Evolutionary conservation across 35 echinoderm and acorn worm genomes (phyloP).

Genomic region (Hemicentrotus pulcherrimus): DNA sequence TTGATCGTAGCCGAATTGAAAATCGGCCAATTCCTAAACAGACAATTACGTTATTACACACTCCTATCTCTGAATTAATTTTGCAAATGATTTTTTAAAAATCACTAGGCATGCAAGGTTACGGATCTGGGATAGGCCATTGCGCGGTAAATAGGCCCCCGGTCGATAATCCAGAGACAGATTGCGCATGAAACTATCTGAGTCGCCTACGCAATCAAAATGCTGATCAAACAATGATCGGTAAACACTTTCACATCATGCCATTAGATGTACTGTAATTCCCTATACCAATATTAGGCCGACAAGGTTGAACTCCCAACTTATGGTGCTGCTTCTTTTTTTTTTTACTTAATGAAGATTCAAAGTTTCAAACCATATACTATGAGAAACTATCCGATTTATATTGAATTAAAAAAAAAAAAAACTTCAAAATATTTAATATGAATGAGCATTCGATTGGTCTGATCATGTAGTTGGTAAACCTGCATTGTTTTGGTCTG

Average conservation of each 20-base stretch:
- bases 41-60: neutral
- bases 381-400: too few relatives aligned
- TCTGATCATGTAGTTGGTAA: too few relatives aligned
- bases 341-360: neutral
- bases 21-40: neutral
- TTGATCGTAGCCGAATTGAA: too few relatives aligned
- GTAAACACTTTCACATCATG: neutral
- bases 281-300: neutral
- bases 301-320: neutral
- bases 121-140: neutral
- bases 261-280: neutral
- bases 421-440: too few relatives aligned
- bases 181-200: neutral
- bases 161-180: neutral
- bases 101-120: neutral
- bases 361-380: too few relatives aligned
- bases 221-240: neutral
- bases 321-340: neutral
- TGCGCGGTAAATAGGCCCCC: neutral
- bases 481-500: too few relatives aligned
- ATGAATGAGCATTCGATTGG: too few relatives aligned
- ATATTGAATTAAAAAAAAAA: too few relatives aligned
- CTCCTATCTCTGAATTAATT: neutral
- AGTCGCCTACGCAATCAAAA: constrained; percentile 2
- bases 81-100: neutral